Evolutionary conservation across 1,140 invertebrate genomes (phyloP), one percentile per base, ranked within the genome.

Genomic region (Drosophila aff.): DNA sequence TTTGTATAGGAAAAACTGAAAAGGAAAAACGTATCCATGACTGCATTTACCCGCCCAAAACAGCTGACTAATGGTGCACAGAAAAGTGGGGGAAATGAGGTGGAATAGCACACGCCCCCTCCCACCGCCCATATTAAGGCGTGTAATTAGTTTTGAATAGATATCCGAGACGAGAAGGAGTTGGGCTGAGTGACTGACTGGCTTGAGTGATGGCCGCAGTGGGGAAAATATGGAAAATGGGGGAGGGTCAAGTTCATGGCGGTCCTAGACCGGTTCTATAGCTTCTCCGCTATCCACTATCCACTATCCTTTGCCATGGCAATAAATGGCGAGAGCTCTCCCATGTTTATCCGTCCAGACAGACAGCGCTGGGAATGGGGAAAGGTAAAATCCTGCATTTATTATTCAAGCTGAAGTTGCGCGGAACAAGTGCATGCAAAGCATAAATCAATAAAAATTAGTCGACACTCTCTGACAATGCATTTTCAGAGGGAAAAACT

Each of bases 381-480:
- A 38, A 46, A 47, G 59, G 64, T 31, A 28, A 64, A 47, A 64
- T 18, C 41, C 43, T 64, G 16, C 59, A 47, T 67, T 28, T 64
- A 47, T 38, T 67, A 67, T 67, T 67, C 60, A 67, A 44, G 67
- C 33, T 28, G 9, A 67, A 53, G 67, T 67, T 21, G 21, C 38
- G 13, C 21, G 28, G 10, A 68, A 31, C 60, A 43, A 68, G 67
- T 67, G 63, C 40, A 44, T 68, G 23, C 64, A 55, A 68, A 71
- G 67, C 65, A 33, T 69, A 71, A 71, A 71, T 71, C 67, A 71
- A 71, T 71, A 71, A 57, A 71, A 71, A 71, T 71, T 71, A 71
- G 67, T 71, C 49, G 65, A 71, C 67, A 69, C 64, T 68, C 67
- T 18, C 64, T 53, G 67, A 69, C 64, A 69, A 69, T 68, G 49